Evolutionary conservation across 2,888 invertebrate genomes (phyloP).

Genomic region (Quadriops clusia): DNA sequence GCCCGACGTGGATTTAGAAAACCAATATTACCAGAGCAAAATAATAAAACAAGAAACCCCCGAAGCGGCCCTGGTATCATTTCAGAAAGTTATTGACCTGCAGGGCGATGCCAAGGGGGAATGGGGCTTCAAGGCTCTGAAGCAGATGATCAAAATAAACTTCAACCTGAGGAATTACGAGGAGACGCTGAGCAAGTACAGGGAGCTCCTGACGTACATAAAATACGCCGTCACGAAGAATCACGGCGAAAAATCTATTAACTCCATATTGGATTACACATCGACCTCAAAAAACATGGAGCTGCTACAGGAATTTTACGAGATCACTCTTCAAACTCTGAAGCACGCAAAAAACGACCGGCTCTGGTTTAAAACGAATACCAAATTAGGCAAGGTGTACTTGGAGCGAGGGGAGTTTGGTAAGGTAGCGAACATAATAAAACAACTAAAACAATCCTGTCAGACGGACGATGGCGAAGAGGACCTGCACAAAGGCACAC

Average conservation of each 20-base stretch:
- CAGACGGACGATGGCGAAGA: slow-evolving; percentile 93
- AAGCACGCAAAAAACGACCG: slow-evolving; percentile 97
- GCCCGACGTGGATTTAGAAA: slow-evolving; percentile 97
- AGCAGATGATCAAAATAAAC: slow-evolving; percentile 99
- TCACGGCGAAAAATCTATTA: slow-evolving; percentile 98
- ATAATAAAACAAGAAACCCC: slow-evolving; percentile 94
- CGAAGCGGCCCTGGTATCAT: slow-evolving; percentile 75
- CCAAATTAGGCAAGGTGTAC: slow-evolving; percentile 93
- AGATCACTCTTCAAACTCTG: slow-evolving; percentile 83
- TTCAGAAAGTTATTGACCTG: slow-evolving; percentile 90
- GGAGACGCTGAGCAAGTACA: slow-evolving; percentile 58
- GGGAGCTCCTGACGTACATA: slow-evolving; percentile 90
- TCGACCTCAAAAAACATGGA: slow-evolving; percentile 84
- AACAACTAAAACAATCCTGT: slow-evolving; percentile 91
- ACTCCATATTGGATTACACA: slow-evolving; percentile 96
- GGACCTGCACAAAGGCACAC: slow-evolving; percentile 93
- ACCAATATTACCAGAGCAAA: slow-evolving; percentile 98
- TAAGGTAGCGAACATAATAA: slow-evolving; percentile 86
- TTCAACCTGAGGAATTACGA: slow-evolving; percentile 76
- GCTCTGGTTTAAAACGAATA: slow-evolving; percentile 98
- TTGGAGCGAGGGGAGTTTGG: slow-evolving; percentile 89
- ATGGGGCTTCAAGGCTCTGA: slow-evolving; percentile 99
- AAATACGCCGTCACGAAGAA: slow-evolving; percentile 97
- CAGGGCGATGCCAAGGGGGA: slow-evolving; percentile 96
- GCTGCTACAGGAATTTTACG: slow-evolving; percentile 91